Evolutionary conservation across 2,113 vertebrate genomes (phyloP), one percentile per base, ranked within the genome.

Genomic region (Syngnathus scovelli): DNA sequence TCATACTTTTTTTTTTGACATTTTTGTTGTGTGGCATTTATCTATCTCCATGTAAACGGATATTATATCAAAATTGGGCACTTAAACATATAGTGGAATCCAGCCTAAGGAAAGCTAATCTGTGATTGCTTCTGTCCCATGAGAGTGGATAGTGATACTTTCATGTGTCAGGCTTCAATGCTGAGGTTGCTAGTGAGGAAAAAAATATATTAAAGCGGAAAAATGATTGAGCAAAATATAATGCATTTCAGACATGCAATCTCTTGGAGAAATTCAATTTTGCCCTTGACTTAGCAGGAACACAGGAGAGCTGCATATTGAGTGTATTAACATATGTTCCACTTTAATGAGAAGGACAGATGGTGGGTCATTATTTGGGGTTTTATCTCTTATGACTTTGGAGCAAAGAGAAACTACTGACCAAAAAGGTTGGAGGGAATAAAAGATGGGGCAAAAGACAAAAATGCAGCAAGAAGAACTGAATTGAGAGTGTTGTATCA

Each of bases 321-420:
- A 69, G 74, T 61, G 75, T 84, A 89, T 89, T 88, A 89, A 84
- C 87, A 89, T 90, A 88, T 89, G 87, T 76, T 88, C 66, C 37
- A 73, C 75, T 78, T 81, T 87, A 89, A 84, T 86, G 83, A 83
- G 77, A 75, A 83, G 77, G 78, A 84, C 88, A 91, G 89, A 88
- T 88, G 88, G 88, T 37, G 64, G 71, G 74, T 65, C 72, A 75
- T 83, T 67, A 74, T 83, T 77, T 73, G 74, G 72, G 74, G 73
- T 64, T 85, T 86, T 72, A 82, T 79, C 76, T 80, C 63, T 63
- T 70, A 55, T 77, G 74, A 87, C 76, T 86, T 83, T 83, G 76
- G 73, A 68, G 72, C 65, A 74, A 12, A 23, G 62, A n/a, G 62
- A 54, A 54, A 69, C 62, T 1, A n/a, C 36, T 54, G 48, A 36